Evolutionary conservation across 2,113 vertebrate genomes (phyloP).

Genomic region (Erinaceus europaeus): DNA sequence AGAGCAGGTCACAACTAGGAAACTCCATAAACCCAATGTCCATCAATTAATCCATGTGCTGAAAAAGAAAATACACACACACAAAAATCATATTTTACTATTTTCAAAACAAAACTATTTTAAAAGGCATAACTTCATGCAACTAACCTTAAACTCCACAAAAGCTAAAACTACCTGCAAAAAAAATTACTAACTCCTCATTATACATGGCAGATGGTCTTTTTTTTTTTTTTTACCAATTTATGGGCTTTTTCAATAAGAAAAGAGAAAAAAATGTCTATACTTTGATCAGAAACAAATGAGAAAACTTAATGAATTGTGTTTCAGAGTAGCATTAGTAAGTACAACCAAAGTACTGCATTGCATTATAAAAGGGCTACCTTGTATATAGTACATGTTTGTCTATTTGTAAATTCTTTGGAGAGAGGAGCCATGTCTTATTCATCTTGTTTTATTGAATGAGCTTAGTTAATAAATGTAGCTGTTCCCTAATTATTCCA

Average conservation of each 20-base stretch:
- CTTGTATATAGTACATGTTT: no score
- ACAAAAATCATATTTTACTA: not conserved
- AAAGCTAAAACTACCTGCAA: not conserved
- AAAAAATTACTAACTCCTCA: not conserved
- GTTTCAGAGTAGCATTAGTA: not conserved
- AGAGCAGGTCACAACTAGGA: constrained; percentile 75
- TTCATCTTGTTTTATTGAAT: not conserved
- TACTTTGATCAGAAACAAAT: not conserved
- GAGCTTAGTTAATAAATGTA: not conserved
- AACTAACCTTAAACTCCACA: not conserved
- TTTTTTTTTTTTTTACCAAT: no score
- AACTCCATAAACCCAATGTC: constrained; percentile 84
- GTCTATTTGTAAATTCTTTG: not conserved
- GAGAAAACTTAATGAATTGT: constrained; percentile 10
- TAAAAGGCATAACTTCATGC: not conserved
- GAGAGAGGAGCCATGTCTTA: not conserved
- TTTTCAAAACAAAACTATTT: constrained; percentile 2
- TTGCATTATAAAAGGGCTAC: not conserved
- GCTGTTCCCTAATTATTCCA: not conserved
- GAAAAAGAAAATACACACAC: constrained; percentile 37
- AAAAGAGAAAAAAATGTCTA: not conserved
- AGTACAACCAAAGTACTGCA: not conserved
- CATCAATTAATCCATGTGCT: constrained; percentile 83
- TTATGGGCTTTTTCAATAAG: not conserved
- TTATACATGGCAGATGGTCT: not conserved